phyloP scores from a whole-genome alignment of 2,888 invertebrate genomes.

The Merodon equestris region DNA sequence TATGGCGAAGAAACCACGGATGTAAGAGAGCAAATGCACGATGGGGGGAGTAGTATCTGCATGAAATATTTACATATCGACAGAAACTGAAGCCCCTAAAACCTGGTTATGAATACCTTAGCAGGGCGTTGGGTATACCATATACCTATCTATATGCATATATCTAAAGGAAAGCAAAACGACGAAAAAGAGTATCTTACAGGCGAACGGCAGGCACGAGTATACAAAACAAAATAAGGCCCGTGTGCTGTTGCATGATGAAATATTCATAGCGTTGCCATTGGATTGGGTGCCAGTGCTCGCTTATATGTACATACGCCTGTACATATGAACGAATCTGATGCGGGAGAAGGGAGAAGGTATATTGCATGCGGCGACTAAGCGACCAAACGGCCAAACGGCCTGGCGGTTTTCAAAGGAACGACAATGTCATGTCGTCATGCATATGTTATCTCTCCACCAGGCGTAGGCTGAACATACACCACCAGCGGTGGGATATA shows the following conservation, averaged over 20 bases:
- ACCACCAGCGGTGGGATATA: constrained; percentile 17
- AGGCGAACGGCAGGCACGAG: constrained; percentile 57
- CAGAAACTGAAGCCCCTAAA: constrained; percentile 28
- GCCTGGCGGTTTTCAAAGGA: constrained; percentile 29
- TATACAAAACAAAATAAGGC: constrained; percentile 44
- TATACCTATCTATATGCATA: background rate
- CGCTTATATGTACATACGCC: constrained; percentile 36
- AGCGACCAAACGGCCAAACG: constrained; percentile 19
- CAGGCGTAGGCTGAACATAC: constrained; percentile 57
- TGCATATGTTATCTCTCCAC: constrained; percentile 51
- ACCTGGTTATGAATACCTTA: constrained; percentile 59
- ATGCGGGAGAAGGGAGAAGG: constrained; percentile 29
- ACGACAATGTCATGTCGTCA: constrained; percentile 60
- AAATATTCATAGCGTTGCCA: constrained; percentile 64
- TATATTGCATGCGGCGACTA: constrained; percentile 40
- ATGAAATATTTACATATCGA: constrained; percentile 40
- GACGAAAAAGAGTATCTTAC: constrained; percentile 63
- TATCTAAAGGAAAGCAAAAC: constrained; percentile 38
- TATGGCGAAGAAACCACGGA: constrained; percentile 52
- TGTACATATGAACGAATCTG: too few species aligned
- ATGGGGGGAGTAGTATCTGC: constrained; percentile 46
- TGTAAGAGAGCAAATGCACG: constrained; percentile 8
- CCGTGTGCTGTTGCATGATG: constrained; percentile 65
- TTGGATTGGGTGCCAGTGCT: constrained; percentile 61
- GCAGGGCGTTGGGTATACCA: constrained; percentile 33